These are phyloP conservation scores for Watersipora subatra DNA, from an alignment of 1,140 invertebrate genomes.

Conservation along the genomic window DNA sequence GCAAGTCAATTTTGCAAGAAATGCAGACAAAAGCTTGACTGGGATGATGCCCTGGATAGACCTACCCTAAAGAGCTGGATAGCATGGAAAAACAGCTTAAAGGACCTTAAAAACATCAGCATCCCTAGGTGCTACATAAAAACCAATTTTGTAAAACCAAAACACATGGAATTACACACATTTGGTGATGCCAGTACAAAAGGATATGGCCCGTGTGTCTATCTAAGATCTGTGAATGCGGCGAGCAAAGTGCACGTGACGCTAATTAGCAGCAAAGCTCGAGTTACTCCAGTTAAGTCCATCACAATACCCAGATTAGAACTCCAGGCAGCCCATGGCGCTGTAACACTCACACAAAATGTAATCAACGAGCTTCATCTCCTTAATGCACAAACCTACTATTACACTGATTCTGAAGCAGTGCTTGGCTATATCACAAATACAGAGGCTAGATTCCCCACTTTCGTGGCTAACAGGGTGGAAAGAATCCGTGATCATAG, in stretches of 20 bases:
- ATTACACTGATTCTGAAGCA: background rate
- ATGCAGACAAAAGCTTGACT: background rate
- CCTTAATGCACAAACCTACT: background rate
- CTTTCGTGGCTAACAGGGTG: constrained; percentile 1
- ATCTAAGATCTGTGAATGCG: background rate
- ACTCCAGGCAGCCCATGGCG: background rate
- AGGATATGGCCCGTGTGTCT: constrained; percentile 1
- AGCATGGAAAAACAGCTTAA: background rate
- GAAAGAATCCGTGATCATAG: background rate
- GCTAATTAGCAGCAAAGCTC: background rate
- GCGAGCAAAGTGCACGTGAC: background rate
- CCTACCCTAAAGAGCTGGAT: background rate
- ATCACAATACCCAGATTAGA: constrained; percentile 4
- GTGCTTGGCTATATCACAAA: constrained; percentile 3
- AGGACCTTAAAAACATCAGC: background rate
- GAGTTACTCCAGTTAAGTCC: background rate
- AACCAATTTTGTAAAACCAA: background rate
- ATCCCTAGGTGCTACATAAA: background rate
- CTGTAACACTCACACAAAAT: background rate
- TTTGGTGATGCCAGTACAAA: constrained; percentile 4
- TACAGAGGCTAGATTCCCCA: background rate
- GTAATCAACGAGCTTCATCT: background rate
- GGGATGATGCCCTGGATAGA: background rate
- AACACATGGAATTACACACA: background rate
- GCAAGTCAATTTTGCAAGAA: background rate